Base-by-base conservation (phyloP, 1,140 invertebrate genomes). In the Colletes latitarsis region DNA sequence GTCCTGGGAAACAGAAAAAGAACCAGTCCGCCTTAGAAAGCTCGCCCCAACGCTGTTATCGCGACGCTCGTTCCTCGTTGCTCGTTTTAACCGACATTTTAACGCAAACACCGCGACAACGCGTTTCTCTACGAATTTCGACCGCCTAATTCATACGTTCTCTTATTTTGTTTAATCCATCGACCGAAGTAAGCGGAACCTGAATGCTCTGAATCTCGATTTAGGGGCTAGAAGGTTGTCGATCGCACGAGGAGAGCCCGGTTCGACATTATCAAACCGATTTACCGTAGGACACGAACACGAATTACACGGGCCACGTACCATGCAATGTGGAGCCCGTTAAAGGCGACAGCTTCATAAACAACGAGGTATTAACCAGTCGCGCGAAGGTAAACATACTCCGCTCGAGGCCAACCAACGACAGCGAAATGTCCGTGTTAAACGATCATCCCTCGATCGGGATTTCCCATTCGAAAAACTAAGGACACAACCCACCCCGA, bases 331-430 rank as follows among this genome's bases (percentile, higher is more conserved):
- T 4, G 43, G 14, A 39, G 19, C 2, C 14, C 21, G 12, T 70
- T 70, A 57, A 70, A 72, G 70, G n/a, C 41, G 70, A 72, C 70
- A 21, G 15, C 39, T 60, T 72, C 70, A 19, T 72, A 60, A 72
- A 72, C 30, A 72, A 21, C 21, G 8, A n/a, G 55, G 10, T 30
- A 43, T 58, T 58, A 21, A 68, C 17, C 66, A 52, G n/a, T 15
- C 46, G 46, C 57, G 66, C 46, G 17, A 12, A 52, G 21, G n/a
- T 8, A 21, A 58, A 17, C 66, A 52, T 19, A 6, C 9, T 68
- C 4, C 8, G n/a, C 6, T 58, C 19, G n/a, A 4, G 17, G 30
- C 15, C 21, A 3, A 4, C 19, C 6, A 21, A 30, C 21, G 4
- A 30, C 19, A 4, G 58, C 8, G 30, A 12, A 39, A 15, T 62